Base-by-base conservation (phyloP, 2,797 vertebrate species). In the Gadopsis bispinosus region DNA sequence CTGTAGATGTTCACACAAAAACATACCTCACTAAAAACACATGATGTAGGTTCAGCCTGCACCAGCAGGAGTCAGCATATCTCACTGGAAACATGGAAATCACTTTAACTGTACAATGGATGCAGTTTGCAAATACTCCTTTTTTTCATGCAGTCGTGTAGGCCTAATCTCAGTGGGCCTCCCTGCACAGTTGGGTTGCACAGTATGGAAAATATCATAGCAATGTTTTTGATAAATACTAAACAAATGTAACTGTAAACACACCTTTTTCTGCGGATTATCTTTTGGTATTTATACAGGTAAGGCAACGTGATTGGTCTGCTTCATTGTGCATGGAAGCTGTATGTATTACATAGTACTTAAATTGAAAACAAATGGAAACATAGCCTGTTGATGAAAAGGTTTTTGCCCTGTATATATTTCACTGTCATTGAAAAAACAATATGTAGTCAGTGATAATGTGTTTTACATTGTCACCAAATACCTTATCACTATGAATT, bases 31-130 rank as follows among this genome's bases (percentile, higher is more conserved):
- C 20, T 60, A 0, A 41, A 59, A 58, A 37, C 39, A 60, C 20
- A 31, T 7, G 22, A n/a, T 91, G 90, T 81, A 90, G 61, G 91
- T 80, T 54, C 41, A 75, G 6, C 4, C 7, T 76, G 17, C 7
- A 77, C 93, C 94, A 91, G 87, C 87, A 93, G 94, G 91, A 80
- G 91, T 87, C 92, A 88, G 80, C 14, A 73, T 69, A 45, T 78
- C 19, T 77, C 69, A 17, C n/a, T 64, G 31, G 6, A 65, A 84
- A 79, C 8, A 48, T 74, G 14, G 14, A 55, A 6, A 54, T 59
- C 7, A 13, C 12, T 6, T 16, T 0, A 59, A 16, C 39, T 56
- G 35, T 41, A 8, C 11, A 61, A 8, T 43, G 45, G 2, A 39
- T 65, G n/a, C 12, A 31, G 19, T 63, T 53, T 77, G 1, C 4